Evolutionary conservation across 2,113 vertebrate genomes (phyloP), one percentile per base, ranked within the genome.

Genomic region (Thalassarche chlororhynchos): DNA sequence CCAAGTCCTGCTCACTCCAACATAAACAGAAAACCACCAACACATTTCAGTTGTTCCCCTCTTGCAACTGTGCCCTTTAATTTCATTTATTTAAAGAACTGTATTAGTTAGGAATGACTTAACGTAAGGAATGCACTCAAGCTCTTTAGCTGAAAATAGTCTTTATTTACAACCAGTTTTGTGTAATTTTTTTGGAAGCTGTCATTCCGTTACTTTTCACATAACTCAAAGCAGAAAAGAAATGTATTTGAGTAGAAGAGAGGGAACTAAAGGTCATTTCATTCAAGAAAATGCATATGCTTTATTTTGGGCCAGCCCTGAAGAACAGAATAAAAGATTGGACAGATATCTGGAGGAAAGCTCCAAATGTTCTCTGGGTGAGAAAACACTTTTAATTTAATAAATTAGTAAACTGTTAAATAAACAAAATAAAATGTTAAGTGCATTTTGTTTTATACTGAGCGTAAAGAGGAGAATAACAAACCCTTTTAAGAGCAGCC

Each of bases 141-240:
- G 74, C 24, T 93, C 60, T 93, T 91, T 40, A 91, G 65, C 42
- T 64, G 69, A 87, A 97, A 89, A 94, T 71, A 86, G 61, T 62
- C 38, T 89, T 92, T 95, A 84, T 91, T 92, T 94, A 62, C 55
- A 87, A 78, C 14, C 34, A 61, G 24, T 74, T 84, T 90, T 25
- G 31, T 54, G 80, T 70, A 55, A 54, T 55, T 81, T 90, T 72
- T 95, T 84, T 74, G 15, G 40, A 94, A 87, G 17, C 5, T 54
- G 21, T 81, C 47, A 44, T 90, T 78, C 51, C 51, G 49, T 75
- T 94, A 38, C 10, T 96, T 84, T 94, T 90, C 51, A 71, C 44
- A 20, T 84, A 62, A 92, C 36, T 83, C 60, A 84, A 75, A 84
- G 44, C 5, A 84, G 55, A 87, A 78, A 84, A 80, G 21, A 92